phyloP scores from a whole-genome alignment of 2,888 invertebrate species.

The Eretmocerus hayati region DNA sequence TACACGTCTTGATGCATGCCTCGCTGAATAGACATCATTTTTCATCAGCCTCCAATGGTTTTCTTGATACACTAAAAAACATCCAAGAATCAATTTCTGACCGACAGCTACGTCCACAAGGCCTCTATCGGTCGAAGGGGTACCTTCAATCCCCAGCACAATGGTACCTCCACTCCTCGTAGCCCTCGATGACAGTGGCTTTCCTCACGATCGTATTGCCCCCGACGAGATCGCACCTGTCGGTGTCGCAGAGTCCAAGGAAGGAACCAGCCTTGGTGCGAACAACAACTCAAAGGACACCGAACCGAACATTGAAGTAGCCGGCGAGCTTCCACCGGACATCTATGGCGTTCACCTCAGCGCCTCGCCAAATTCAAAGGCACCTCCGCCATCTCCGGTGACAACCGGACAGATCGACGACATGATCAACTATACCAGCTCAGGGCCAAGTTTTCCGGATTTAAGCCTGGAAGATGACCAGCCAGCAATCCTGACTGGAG shows the following conservation, averaged over 20 bases:
- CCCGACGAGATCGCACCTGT: conserved; percentile 37
- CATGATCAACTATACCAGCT: neutral
- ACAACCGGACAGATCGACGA: conserved; percentile 3
- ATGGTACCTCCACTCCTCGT: conserved; percentile 11
- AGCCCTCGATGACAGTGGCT: conserved; percentile 27
- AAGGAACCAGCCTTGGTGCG: too few species aligned
- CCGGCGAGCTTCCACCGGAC: conserved; percentile 36
- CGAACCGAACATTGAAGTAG: conserved; percentile 34
- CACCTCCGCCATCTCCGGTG: neutral
- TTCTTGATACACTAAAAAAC: too few species aligned
- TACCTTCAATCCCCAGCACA: conserved; percentile 5
- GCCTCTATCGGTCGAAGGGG: neutral
- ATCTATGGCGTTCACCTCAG: conserved; percentile 37
- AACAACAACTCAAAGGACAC: conserved; percentile 30
- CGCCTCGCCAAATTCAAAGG: conserved; percentile 26
- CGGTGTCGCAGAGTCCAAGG: conserved; percentile 32
- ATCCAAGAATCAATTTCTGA: neutral
- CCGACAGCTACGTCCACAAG: neutral
- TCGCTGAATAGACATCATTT: too few species aligned
- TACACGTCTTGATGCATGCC: too few species aligned
- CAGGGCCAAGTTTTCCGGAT: conserved; percentile 10
- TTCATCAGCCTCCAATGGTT: too few species aligned
- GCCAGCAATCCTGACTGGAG: conserved; percentile 28
- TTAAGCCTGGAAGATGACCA: conserved; percentile 15
- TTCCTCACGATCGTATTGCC: conserved; percentile 38